These are phyloP conservation scores for Habroteleia sp. DNA, from an alignment of 2,888 invertebrate genomes.

Conservation along the genomic window DNA sequence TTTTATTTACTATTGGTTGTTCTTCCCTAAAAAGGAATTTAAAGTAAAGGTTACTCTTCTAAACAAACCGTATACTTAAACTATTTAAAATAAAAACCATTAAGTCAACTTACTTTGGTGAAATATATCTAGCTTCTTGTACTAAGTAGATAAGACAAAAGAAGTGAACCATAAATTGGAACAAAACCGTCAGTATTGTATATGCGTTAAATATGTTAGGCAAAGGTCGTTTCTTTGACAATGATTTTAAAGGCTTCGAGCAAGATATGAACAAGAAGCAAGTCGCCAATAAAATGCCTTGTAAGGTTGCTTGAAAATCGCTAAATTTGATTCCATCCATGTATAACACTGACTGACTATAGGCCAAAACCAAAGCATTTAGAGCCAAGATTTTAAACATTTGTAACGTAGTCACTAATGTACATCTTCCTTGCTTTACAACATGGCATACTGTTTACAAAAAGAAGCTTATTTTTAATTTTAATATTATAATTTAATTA, in stretches of 20 bases:
- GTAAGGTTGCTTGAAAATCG: conserved; percentile 98
- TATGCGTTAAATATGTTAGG: conserved; percentile 99
- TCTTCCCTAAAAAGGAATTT: conserved; percentile 81
- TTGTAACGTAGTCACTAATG: conserved; percentile 98
- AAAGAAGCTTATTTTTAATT: background rate
- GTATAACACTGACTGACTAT: conserved; percentile 96
- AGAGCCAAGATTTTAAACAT: conserved; percentile 99
- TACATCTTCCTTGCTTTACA: conserved; percentile 99
- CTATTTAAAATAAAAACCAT: background rate
- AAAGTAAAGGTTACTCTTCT: conserved; percentile 1
- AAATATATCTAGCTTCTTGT: conserved; percentile 87
- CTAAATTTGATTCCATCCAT: conserved; percentile 98
- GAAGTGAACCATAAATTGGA: conserved; percentile 98
- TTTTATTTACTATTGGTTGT: conserved; percentile 72
- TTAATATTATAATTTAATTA: background rate
- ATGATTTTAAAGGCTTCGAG: conserved; percentile 96
- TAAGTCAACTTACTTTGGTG: conserved; percentile 83
- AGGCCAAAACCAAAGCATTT: conserved; percentile 98
- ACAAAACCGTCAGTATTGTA: conserved; percentile 95
- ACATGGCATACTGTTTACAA: conserved; percentile 94
- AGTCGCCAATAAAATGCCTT: conserved; percentile 96
- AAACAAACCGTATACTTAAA: conserved; percentile 3
- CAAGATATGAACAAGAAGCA: conserved; percentile 99
- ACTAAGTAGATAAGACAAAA: conserved; percentile 94
- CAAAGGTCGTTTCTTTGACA: conserved; percentile 96